phyloP scores from a whole-genome alignment of 2,113 vertebrate genomes.

The Hyperopisus bebe region DNA sequence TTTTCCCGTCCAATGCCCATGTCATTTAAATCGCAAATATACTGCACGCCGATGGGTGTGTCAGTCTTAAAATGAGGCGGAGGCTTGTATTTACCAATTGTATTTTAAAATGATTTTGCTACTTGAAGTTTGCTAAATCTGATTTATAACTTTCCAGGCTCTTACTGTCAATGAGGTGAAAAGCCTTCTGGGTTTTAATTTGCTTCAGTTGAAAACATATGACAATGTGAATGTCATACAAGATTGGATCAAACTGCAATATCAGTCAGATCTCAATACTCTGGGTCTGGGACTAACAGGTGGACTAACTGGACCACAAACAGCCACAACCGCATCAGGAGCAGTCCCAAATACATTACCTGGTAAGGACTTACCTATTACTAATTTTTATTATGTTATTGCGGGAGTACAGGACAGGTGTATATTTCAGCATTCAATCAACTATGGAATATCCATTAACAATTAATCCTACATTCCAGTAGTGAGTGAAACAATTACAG shows the following conservation, averaged over 20 bases:
- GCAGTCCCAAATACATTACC: not conserved
- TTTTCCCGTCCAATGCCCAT: not conserved
- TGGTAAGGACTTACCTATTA: not conserved
- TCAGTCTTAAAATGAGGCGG: not conserved
- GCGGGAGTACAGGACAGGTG: not conserved
- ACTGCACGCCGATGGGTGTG: not conserved
- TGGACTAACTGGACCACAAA: conserved; percentile 20
- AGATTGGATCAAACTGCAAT: conserved; percentile 35
- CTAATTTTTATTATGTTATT: not conserved
- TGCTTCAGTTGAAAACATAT: conserved; percentile 42
- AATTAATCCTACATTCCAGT: not conserved
- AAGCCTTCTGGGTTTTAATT: conserved; percentile 46
- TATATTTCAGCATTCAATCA: not conserved
- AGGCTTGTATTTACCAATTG: not conserved
- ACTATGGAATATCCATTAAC: not conserved
- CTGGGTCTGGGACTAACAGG: conserved; percentile 36
- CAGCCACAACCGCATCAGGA: too few relatives aligned
- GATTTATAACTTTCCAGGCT: conserved; percentile 29
- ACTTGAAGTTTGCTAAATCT: not conserved
- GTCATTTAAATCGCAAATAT: not conserved
- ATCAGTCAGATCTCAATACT: conserved; percentile 24
- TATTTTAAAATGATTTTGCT: not conserved
- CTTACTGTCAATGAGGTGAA: conserved; percentile 46
- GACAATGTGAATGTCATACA: conserved; percentile 38
- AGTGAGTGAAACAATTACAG: not conserved